phyloP scores from a whole-genome alignment of 2,797 vertebrate species.

The Gallinago solitaria region DNA sequence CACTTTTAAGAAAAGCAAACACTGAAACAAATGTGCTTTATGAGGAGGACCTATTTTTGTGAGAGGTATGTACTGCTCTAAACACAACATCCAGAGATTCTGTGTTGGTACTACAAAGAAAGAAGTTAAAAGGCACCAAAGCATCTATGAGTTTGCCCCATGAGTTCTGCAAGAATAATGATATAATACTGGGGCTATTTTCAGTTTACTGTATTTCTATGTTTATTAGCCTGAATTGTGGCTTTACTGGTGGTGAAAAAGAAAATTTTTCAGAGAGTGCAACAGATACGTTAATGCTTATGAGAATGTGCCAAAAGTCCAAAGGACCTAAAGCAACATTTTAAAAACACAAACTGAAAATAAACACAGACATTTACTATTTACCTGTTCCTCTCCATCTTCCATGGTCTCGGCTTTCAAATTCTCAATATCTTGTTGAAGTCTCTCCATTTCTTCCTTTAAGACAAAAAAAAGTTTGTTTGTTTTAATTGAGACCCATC shows the following conservation, averaged over 20 bases:
- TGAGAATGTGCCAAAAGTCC: background rate
- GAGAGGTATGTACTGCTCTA: background rate
- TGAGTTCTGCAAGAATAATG: background rate
- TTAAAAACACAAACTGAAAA: background rate
- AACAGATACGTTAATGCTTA: background rate
- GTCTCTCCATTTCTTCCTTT: constrained; percentile 93
- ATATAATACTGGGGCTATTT: background rate
- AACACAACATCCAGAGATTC: background rate
- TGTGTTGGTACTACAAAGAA: background rate
- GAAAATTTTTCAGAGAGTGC: background rate
- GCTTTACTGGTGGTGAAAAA: background rate
- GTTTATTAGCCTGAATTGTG: background rate
- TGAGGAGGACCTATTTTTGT: background rate
- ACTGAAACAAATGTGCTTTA: background rate
- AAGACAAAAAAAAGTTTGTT: constrained; percentile 1
- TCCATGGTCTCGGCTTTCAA: constrained; percentile 83
- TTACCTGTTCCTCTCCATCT: constrained; percentile 86
- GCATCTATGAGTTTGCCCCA: background rate
- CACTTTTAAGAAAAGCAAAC: background rate
- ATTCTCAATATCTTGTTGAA: constrained; percentile 89
- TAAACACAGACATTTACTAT: background rate
- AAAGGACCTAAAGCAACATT: background rate
- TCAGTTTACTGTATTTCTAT: background rate
- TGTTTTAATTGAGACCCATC: background rate
- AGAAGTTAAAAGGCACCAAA: background rate